Base-by-base conservation (phyloP, 2,113 vertebrate genomes). In the Campylorhamphus procurvoides region DNA sequence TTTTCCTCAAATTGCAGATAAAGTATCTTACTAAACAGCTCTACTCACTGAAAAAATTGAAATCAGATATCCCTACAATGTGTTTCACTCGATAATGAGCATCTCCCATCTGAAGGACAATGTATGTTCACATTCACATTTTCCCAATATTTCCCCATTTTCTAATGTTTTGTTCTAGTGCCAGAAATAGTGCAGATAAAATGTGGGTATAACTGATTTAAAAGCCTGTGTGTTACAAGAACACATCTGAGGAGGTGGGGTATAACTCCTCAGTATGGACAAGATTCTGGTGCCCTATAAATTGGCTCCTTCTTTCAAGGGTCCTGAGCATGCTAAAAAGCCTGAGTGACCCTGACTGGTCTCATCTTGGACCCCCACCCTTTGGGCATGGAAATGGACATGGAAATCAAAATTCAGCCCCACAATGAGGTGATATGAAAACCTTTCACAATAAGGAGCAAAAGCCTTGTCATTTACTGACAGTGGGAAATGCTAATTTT, bases 11-110 rank as follows among this genome's bases (percentile, higher is more conserved):
- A 86, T 88, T 93, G 59, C 47, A 90, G 63, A 71, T 81, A 68
- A 94, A 92, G 64, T 63, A 75, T 33, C 82, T 88, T 96, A 90
- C 85, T 93, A 75, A 95, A 96, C 44, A 84, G 35, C 50, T 69
- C 23, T 59, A 66, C 59, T 90, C 24, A 28, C 52, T 64, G 60
- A 35, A 94, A 80, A 91, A 86, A 78, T 29, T 90, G 64, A 90
- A 86, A 93, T 93, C 93, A 81, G 68, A 88, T 93, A 92, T 77
- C 27, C n/a, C 12, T 72, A 72, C 78, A 88, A 63, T 86, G 44
- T 93, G 83, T 88, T 94, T 93, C 33, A 64, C 47, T 88, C 52
- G 74, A 93, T 93, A 95, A 97, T 92, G 52, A 81, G 42, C 0
- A 0, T 92, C 73, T 75, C 66, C 62, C 52, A 62, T 64, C 49